A percentile compares a stretch with the other conserved stretches of the same genome.
These are phyloP conservation scores for Danaus chrysippus DNA, from an alignment of 2,888 invertebrate genomes.

Conservation along the genomic window DNA sequence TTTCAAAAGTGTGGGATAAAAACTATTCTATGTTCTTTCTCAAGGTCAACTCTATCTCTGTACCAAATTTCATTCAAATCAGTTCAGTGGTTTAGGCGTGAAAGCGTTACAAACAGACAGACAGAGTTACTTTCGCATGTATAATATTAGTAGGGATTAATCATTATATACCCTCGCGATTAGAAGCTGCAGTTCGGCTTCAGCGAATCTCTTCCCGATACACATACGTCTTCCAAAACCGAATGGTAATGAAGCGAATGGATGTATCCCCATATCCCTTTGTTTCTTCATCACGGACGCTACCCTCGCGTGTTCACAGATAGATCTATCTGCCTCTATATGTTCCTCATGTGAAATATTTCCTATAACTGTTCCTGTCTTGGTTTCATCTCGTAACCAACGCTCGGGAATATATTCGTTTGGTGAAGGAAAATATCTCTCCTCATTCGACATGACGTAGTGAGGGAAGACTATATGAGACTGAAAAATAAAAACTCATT, in stretches of 20 bases:
- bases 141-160: too few species aligned
- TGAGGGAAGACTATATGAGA: slow-evolving; percentile 89
- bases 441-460: slow-evolving; percentile 85
- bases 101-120: too few species aligned
- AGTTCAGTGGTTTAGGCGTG: too few species aligned
- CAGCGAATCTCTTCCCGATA: slow-evolving; percentile 88
- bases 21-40: too few species aligned
- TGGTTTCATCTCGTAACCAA: slow-evolving; percentile 76
- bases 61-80: too few species aligned
- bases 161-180: slow-evolving; percentile 81
- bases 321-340: slow-evolving; percentile 17
- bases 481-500: slow-evolving; percentile 60
- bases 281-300: slow-evolving; percentile 55
- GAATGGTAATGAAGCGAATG: slow-evolving; percentile 86
- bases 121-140: too few species aligned
- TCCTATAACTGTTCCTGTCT: not conserved
- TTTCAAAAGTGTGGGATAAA: too few species aligned
- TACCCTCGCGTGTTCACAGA: slow-evolving; percentile 30
- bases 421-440: slow-evolving; percentile 85
- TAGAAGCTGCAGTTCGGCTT: slow-evolving; percentile 86
- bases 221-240: slow-evolving; percentile 88
- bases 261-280: slow-evolving; percentile 82
- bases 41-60: too few species aligned
- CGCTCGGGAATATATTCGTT: slow-evolving; percentile 86
- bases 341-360: slow-evolving; percentile 9